A percentile compares a stretch with the other conserved stretches of the same genome.
phyloP scores from a whole-genome alignment of 2,797 vertebrate genomes.

The Manis pentadactyla region DNA sequence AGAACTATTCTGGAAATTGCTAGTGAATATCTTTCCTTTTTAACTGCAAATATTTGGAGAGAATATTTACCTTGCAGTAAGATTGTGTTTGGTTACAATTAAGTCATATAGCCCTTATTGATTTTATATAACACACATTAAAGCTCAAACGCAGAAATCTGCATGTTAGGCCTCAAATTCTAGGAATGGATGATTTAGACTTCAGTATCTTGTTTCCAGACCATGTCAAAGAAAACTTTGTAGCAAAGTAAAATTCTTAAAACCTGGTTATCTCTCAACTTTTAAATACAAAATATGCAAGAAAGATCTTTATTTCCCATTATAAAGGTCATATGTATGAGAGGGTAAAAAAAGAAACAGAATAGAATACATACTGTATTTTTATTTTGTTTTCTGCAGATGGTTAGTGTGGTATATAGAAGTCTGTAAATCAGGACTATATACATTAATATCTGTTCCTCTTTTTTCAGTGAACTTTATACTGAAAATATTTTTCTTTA shows the following conservation, averaged over 20 bases:
- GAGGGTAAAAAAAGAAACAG: not conserved
- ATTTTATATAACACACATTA: not conserved
- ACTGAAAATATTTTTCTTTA: slow-evolving; percentile 33
- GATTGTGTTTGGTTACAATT: not conserved
- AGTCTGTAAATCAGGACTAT: not conserved
- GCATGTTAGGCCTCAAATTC: not conserved
- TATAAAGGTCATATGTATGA: not conserved
- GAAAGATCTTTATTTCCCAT: slow-evolving; percentile 32
- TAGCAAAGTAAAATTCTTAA: slow-evolving; percentile 40
- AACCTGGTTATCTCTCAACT: slow-evolving; percentile 3
- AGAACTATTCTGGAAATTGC: not conserved
- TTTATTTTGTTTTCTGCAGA: not conserved
- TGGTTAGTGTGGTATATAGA: slow-evolving; percentile 3
- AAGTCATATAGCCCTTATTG: slow-evolving; percentile 4
- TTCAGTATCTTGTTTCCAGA: not conserved
- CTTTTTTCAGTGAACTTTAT: slow-evolving; percentile 22
- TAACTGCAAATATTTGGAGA: not conserved
- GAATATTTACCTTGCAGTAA: slow-evolving; percentile 19
- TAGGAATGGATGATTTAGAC: slow-evolving; percentile 10
- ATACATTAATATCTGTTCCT: not conserved
- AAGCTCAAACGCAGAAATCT: slow-evolving; percentile 31
- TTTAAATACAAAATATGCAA: slow-evolving; percentile 22
- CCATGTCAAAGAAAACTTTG: slow-evolving; percentile 31
- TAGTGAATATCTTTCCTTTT: slow-evolving; percentile 11
- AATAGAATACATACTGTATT: not conserved